Base-by-base conservation (phyloP, 1,140 invertebrate species). In the Archivesica marissinica region DNA sequence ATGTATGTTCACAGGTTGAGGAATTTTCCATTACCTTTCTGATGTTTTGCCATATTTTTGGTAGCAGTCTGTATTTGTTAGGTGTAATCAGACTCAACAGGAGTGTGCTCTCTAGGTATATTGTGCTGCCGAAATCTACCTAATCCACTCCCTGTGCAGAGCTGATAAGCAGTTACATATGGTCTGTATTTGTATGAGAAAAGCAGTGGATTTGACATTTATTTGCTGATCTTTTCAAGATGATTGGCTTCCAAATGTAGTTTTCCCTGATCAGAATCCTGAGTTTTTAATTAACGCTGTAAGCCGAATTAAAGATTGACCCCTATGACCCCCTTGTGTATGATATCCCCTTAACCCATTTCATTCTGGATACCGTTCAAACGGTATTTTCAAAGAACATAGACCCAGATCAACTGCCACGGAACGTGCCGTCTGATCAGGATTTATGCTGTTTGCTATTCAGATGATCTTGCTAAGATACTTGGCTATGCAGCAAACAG, bases 41-140 rank as follows among this genome's bases (percentile, higher is more conserved):
- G 68, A 72, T 47, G 68, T 72, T 72, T 72, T 72, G 68, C 68
- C 68, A 72, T 72, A 72, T 72, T 72, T 72, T 72, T 72, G 68
- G 68, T 4, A 72, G 68, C 39, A 47, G 39, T 72, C 68, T 72
- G 68, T 72, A 72, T 72, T 23, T 72, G 68, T 15, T 72, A 50
- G 23, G 13, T 30, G 68, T 72, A 68, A 68, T 47, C n/a, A 68
- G 20, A 7, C 35, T 25, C 64, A 44, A 30, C 41, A 72, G 41
- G 68, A 41, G 68, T n/a, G n/a, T n/a, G 68, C n/a, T 17, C 25
- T 44, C 33, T 25, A 9, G 50, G 68, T 50, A 33, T 38, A 72
- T 33, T 72, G n/a, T 44, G 41, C 68, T 41, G 35, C 68, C 50
- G 68, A 20, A n/a, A 72, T 70, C 23, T 23, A 30, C 33, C 23